Conservation (phyloP, 2,797 vertebrate genomes). For the Crenuchus spilurus region DNA sequence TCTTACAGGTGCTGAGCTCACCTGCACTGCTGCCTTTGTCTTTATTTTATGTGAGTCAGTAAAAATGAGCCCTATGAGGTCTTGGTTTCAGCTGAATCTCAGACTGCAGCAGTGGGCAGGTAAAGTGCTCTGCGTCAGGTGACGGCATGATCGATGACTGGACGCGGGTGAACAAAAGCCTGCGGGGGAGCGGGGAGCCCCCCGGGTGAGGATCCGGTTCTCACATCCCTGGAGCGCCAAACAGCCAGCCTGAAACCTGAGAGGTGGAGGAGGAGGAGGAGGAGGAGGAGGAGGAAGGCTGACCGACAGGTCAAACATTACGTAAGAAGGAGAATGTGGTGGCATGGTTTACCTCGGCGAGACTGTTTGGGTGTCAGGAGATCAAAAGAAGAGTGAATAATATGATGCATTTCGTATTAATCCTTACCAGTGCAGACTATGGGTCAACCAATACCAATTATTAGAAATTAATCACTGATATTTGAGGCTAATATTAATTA, state of each 20-base stretch:
- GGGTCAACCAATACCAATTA: too few species aligned
- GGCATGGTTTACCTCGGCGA: neutral
- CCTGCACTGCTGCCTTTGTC: too few species aligned
- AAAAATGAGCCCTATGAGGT: neutral
- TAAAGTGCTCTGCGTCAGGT: neutral
- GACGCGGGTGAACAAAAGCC: neutral
- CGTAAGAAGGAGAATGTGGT: neutral
- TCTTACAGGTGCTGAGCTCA: too few species aligned
- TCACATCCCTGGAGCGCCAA: neutral
- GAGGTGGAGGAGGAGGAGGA: neutral
- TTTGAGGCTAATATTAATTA: too few species aligned
- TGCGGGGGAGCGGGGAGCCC: conserved; percentile 11
- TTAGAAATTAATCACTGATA: too few species aligned
- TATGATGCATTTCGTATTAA: too few species aligned
- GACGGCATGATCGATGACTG: neutral
- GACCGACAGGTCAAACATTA: conserved; percentile 1
- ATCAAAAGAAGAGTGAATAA: too few species aligned
- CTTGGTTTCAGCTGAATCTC: neutral
- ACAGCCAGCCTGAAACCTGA: conserved; percentile 12
- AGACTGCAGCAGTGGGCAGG: neutral
- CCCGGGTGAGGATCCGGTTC: conserved; percentile 28
- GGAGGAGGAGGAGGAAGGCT: neutral
- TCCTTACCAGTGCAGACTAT: too few species aligned
- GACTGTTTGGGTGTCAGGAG: neutral
- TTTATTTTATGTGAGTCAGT: neutral